phyloP scores from a whole-genome alignment of 1,140 invertebrate species.

The Plodia interpunctella region DNA sequence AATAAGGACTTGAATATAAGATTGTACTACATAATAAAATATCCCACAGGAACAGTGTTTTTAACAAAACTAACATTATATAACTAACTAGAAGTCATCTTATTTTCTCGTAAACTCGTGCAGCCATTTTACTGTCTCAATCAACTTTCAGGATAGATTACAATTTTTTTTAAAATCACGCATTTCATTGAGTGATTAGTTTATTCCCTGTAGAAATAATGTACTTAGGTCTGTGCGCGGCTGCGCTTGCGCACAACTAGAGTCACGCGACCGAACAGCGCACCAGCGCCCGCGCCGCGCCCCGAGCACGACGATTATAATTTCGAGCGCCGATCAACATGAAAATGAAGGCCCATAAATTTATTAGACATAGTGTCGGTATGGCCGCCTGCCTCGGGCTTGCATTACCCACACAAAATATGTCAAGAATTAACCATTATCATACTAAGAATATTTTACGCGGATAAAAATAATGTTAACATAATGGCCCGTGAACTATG shows the following conservation, averaged over 20 bases:
- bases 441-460: conserved; percentile 60
- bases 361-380: conserved; percentile 75
- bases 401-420: conserved; percentile 69
- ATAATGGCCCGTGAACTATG: conserved; percentile 37
- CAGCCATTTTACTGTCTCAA: too few species aligned
- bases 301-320: conserved; percentile 70
- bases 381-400: conserved; percentile 46
- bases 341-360: conserved; percentile 74
- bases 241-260: conserved; percentile 14
- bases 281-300: conserved; percentile 36
- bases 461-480: conserved; percentile 40
- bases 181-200: background rate
- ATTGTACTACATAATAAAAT: too few species aligned
- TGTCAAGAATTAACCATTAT: conserved; percentile 76
- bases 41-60: too few species aligned
- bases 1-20: too few species aligned
- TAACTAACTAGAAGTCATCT: too few species aligned
- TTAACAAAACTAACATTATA: too few species aligned
- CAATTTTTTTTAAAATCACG: too few species aligned
- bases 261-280: conserved; percentile 35
- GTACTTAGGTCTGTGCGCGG: background rate
- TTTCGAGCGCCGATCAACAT: conserved; percentile 73
- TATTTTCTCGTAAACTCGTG: too few species aligned
- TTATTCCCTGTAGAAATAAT: background rate
- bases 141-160: too few species aligned